These are phyloP conservation scores for Zaprionus bogoriensis DNA, from an alignment of 2,888 invertebrate genomes.

Conservation along the genomic window DNA sequence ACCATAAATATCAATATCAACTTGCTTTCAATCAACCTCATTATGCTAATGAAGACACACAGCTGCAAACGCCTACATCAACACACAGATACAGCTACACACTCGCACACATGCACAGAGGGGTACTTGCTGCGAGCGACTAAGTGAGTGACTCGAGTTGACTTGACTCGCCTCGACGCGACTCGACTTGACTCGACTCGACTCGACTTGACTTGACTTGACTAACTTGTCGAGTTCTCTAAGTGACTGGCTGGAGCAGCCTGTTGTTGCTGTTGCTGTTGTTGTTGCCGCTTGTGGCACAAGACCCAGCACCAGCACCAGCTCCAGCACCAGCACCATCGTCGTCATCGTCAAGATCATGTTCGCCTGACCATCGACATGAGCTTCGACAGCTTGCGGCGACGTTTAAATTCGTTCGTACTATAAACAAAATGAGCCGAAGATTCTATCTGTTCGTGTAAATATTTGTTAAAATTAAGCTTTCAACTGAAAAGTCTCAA, in stretches of 20 bases:
- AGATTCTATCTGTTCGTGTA: conserved; percentile 72
- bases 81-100: conserved; percentile 5
- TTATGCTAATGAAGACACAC: conserved; percentile 71
- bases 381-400: conserved; percentile 69
- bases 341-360: conserved; percentile 46
- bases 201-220: conserved; percentile 31
- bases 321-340: background rate
- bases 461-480: conserved; percentile 77
- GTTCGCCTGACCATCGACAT: conserved; percentile 64
- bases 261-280: background rate
- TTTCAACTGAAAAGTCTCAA: conserved; percentile 64
- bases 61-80: conserved; percentile 52
- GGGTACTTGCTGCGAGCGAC: conserved; percentile 19
- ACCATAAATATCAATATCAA: conserved; percentile 60
- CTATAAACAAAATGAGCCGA: conserved; percentile 60
- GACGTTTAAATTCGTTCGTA: conserved; percentile 71
- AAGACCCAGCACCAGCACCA: background rate
- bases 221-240: conserved; percentile 49
- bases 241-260: conserved; percentile 32
- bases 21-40: conserved; percentile 69
- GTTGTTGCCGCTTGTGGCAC: conserved; percentile 19
- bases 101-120: conserved; percentile 7
- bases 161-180: too few species aligned
- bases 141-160: conserved; percentile 57
- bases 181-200: conserved; percentile 29